Base-by-base conservation (phyloP, 2,797 vertebrate species). In the Podargus strigoides region DNA sequence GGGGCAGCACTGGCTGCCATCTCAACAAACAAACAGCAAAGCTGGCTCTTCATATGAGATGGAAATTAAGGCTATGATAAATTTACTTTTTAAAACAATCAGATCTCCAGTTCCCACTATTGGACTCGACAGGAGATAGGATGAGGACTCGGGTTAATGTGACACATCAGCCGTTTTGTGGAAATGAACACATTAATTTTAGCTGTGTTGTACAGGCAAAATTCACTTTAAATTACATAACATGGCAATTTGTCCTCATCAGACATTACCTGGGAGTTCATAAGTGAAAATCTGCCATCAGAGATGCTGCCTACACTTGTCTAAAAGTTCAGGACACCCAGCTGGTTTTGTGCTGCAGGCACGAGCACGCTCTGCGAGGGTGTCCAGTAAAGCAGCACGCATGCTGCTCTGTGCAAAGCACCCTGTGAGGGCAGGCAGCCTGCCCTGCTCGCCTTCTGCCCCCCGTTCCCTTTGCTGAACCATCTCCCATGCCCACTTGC, bases 221-320 rank as follows among this genome's bases (percentile, higher is more conserved):
- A 96, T 80, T 89, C 82, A 68, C 85, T 89, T 95, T 70, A 70
- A 93, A 94, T 94, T 82, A 68, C 68, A 42, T 85, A 92, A 89
- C 64, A 34, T 1, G 5, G 30, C 87, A n/a, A 62, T 87, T 89
- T 85, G 22, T 91, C 93, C 89, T 94, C 94, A 96, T 95, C 87
- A 91, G 16, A 85, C 81, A 53, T 93, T 94, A 85, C 75, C 93
- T 89, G 87, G 15, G 60, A 92, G 87, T 42, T 75, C 3, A 0
- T 52, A 87, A 83, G 75, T 23, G 85, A 79, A 90, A 90, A 91
- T 52, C 75, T 85, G 67, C 60, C 85, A 67, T 9, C 55, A 73
- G 53, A 85, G 36, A 44, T 39, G 44, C 63, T 89, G 72, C 52
- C 55, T 69, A 12, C 10, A 32, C 39, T 70, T 34, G 32, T 44